These are phyloP conservation scores for Zygaena filipendulae DNA, from an alignment of 2,888 invertebrate genomes.

Conservation along the genomic window DNA sequence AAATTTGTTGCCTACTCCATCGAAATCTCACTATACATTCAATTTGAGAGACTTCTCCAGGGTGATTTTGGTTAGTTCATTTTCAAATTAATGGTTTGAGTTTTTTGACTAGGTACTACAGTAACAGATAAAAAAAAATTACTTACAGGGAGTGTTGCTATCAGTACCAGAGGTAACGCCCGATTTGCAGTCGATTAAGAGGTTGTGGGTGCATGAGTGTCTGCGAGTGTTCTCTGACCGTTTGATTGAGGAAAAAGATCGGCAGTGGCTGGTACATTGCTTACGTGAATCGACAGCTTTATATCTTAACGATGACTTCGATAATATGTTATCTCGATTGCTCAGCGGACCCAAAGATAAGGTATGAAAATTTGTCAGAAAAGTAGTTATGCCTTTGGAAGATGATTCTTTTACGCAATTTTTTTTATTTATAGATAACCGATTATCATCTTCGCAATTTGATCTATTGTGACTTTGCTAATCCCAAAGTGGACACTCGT, in stretches of 20 bases:
- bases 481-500: slow-evolving; percentile 90
- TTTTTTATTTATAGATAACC: slow-evolving; percentile 68
- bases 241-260: slow-evolving; percentile 84
- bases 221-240: slow-evolving; percentile 94
- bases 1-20: slow-evolving; percentile 90
- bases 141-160: slow-evolving; percentile 81
- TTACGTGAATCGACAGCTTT: slow-evolving; percentile 70
- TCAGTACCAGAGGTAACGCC: slow-evolving; percentile 94
- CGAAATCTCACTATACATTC: slow-evolving; percentile 95
- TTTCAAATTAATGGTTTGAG: background rate
- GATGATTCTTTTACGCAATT: too few species aligned
- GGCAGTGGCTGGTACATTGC: slow-evolving; percentile 82
- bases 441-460: slow-evolving; percentile 86
- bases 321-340: slow-evolving; percentile 76
- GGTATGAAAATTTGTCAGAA: slow-evolving; percentile 15
- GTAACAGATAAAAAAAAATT: too few species aligned
- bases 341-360: slow-evolving; percentile 28
- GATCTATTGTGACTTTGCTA: slow-evolving; percentile 94
- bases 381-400: background rate
- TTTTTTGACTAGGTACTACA: too few species aligned
- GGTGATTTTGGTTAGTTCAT: slow-evolving; percentile 78
- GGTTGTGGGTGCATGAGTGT: slow-evolving; percentile 95
- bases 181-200: slow-evolving; percentile 84
- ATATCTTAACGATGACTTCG: slow-evolving; percentile 74
- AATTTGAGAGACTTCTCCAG: slow-evolving; percentile 94